These are phyloP conservation scores for Motacilla tschutschensis DNA, from an alignment of 2,113 vertebrate species.

Conservation along the genomic window DNA sequence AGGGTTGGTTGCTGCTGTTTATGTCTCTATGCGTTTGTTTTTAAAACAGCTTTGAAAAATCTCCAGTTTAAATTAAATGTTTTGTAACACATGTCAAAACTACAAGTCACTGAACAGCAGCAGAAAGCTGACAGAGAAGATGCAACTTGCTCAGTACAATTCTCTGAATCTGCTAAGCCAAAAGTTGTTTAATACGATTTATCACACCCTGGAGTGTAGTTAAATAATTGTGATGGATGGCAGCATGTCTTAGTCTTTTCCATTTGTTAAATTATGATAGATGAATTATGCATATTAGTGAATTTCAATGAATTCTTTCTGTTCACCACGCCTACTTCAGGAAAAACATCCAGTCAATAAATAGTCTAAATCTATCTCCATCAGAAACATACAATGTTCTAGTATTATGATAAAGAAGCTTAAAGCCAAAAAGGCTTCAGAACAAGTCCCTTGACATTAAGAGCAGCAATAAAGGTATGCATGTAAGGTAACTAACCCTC, in stretches of 20 bases:
- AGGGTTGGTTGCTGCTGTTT: neutral
- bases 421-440: constrained; percentile 52
- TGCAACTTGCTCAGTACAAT: constrained; percentile 8
- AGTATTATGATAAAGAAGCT: constrained; percentile 76
- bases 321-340: constrained; percentile 70
- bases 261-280: constrained; percentile 83
- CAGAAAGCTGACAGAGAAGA: constrained; percentile 27
- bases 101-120: constrained; percentile 38
- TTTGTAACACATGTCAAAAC: constrained; percentile 56
- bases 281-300: constrained; percentile 75
- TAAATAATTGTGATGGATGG: constrained; percentile 80
- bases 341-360: constrained; percentile 75
- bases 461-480: neutral
- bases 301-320: constrained; percentile 67
- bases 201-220: constrained; percentile 71
- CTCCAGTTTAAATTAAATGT: constrained; percentile 18
- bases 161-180: constrained; percentile 56
- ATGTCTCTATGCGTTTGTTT: neutral
- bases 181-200: constrained; percentile 78
- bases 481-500: neutral
- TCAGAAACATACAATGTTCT: constrained; percentile 62
- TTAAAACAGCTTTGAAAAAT: constrained; percentile 35
- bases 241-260: constrained; percentile 75
- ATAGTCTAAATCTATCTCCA: constrained; percentile 76
- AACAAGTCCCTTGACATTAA: constrained; percentile 1